Evolutionary conservation across 2,113 vertebrate genomes (phyloP).

Genomic region (Anarhynchus alexandrinus): DNA sequence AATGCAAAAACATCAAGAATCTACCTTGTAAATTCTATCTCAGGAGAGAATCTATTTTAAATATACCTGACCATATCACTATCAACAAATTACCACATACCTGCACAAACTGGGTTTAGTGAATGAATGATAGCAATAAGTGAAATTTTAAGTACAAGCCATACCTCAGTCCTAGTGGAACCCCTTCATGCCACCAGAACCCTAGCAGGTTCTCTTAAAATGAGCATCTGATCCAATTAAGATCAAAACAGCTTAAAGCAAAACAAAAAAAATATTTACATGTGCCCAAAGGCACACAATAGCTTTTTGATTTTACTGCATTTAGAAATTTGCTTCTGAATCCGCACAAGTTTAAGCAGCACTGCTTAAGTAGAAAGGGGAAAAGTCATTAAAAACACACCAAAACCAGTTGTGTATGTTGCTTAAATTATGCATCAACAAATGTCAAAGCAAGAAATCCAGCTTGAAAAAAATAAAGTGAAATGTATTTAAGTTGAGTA

Average conservation of each 20-base stretch:
- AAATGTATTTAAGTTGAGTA: background rate
- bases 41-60: background rate
- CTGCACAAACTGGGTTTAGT: background rate
- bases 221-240: background rate
- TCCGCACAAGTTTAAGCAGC: background rate
- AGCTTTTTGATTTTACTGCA: background rate
- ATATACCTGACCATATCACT: background rate
- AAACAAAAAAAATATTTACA: background rate
- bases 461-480: background rate
- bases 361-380: background rate
- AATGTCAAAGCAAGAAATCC: background rate
- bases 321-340: background rate
- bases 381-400: background rate
- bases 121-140: background rate
- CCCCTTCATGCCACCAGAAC: background rate
- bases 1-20: background rate
- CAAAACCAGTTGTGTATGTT: background rate
- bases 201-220: background rate
- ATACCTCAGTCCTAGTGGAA: background rate
- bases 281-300: fast-evolving
- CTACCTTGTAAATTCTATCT: background rate
- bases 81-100: background rate
- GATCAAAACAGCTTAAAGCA: background rate
- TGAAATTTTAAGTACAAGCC: background rate
- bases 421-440: background rate